Evolutionary conservation across 1,140 invertebrate genomes (phyloP).

Genomic region (Drosophila eugracilis): DNA sequence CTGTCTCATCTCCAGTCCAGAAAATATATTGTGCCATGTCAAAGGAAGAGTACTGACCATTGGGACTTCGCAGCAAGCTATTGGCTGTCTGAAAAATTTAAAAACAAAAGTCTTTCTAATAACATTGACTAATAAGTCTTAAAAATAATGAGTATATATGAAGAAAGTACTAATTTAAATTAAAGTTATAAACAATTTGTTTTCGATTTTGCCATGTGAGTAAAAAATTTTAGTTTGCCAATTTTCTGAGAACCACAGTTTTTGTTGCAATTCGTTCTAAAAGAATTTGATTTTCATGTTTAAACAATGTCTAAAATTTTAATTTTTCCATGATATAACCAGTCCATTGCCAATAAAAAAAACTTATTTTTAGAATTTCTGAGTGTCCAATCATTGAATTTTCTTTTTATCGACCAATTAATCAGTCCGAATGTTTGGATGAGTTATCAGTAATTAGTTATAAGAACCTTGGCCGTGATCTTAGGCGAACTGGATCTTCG

Average conservation of each 20-base stretch:
- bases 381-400: too few species aligned
- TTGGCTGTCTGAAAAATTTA: slow-evolving; percentile 73
- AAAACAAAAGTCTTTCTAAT: background rate
- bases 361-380: too few species aligned
- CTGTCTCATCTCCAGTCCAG: slow-evolving; percentile 91
- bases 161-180: too few species aligned
- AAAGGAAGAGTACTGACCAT: slow-evolving; percentile 88
- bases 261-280: too few species aligned
- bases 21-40: slow-evolving; percentile 92
- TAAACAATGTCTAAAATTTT: too few species aligned
- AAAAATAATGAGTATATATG: background rate
- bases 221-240: too few species aligned
- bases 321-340: too few species aligned
- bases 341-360: background rate
- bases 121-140: too few species aligned
- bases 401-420: background rate
- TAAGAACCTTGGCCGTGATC: slow-evolving; percentile 72
- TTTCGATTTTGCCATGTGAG: too few species aligned
- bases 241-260: too few species aligned
- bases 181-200: too few species aligned
- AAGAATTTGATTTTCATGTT: too few species aligned
- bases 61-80: slow-evolving; percentile 83
- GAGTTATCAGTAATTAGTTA: slow-evolving; percentile 2
- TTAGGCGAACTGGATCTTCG: slow-evolving; percentile 62
- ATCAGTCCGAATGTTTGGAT: background rate